Conservation (phyloP, 2,888 invertebrate genomes). For the Zhuqinia jingwanae region DNA sequence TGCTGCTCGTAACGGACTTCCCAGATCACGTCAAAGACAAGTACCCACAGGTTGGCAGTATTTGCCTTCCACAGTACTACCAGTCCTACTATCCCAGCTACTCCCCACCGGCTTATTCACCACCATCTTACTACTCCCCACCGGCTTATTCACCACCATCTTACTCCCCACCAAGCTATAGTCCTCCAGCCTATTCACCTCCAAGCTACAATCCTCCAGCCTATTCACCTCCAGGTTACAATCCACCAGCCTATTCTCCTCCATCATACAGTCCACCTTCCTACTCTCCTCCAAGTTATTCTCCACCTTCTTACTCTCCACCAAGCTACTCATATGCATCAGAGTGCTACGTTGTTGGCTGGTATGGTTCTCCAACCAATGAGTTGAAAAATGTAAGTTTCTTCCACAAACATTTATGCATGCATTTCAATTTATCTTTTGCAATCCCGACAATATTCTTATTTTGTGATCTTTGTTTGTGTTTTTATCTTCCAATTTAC, state of each 20-base stretch:
- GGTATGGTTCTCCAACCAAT: conserved; percentile 75
- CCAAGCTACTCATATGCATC: conserved; percentile 55
- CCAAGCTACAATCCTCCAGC: conserved; percentile 57
- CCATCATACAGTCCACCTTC: conserved; percentile 40
- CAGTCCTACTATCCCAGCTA: conserved; percentile 55
- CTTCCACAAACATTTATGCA: background rate
- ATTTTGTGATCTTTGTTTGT: too few relatives aligned
- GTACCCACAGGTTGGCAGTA: conserved; percentile 73
- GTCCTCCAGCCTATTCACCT: conserved; percentile 45
- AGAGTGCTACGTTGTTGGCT: conserved; percentile 77
- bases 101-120: conserved; percentile 40
- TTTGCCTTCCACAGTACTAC: conserved; percentile 75
- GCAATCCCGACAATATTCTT: too few relatives aligned
- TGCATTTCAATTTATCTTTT: background rate
- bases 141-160: conserved; percentile 42
- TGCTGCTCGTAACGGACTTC: conserved; percentile 57
- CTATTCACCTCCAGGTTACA: conserved; percentile 54
- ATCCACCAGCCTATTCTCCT: conserved; percentile 45
- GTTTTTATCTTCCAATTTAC: conserved; percentile 8
- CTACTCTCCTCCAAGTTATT: conserved; percentile 30
- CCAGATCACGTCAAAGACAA: conserved; percentile 64
- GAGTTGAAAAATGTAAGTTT: conserved; percentile 75
- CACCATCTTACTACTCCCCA: conserved; percentile 53
- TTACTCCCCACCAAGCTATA: conserved; percentile 38
- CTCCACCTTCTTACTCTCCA: conserved; percentile 35